Base-by-base conservation (phyloP, 2,797 vertebrate species). In the Galagoides demidoff region DNA sequence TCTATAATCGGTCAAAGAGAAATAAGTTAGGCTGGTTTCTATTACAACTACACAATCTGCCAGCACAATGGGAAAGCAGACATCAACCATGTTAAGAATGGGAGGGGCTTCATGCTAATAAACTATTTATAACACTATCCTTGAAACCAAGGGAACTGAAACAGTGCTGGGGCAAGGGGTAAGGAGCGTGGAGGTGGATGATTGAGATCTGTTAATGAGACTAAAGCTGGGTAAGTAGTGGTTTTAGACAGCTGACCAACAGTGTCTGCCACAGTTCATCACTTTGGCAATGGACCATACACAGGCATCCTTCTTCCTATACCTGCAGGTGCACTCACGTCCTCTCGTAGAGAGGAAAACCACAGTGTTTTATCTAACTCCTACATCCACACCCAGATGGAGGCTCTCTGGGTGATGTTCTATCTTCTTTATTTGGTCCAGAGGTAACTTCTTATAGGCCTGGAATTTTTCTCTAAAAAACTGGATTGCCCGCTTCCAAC, bases 381-480 rank as follows among this genome's bases (percentile, higher is more conserved):
- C 31, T 39, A 37, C 22, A 55, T 11, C 14, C 43, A 81, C 19
- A 17, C 59, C 45, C 43, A 89, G 68, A 93, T 43, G n/a, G 61
- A 71, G 77, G 29, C n/a, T 81, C 43, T 83, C 79, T 77, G 22
- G 29, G 20, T 70, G 37, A 77, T 45, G 17, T 31, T 45, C 76
- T 45, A 45, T 74, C 52, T 70, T 92, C 84, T 93, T 85, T 34
- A 71, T 73, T 82, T 92, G 25, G n/a, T 43, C 31, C 64, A 85
- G 23, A 93, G 29, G 34, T 34, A 45, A 31, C 25, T 74, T 84
- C 34, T 89, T 61, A 91, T 12, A 95, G 37, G 86, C 13, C 16
- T 89, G 29, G 3, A 90, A 92, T 19, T 43, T 90, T 92, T 52
- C 43, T 85, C 71, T 71, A n/a, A 87, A 82, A 37, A 45, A 90